Percentiles rank a stretch among this genome's conserved stretches.
These are phyloP conservation scores for Tethya wilhelma DNA, from an alignment of 37 sponge, comb jelly and placozoan genomes.

Conservation along the genomic window DNA sequence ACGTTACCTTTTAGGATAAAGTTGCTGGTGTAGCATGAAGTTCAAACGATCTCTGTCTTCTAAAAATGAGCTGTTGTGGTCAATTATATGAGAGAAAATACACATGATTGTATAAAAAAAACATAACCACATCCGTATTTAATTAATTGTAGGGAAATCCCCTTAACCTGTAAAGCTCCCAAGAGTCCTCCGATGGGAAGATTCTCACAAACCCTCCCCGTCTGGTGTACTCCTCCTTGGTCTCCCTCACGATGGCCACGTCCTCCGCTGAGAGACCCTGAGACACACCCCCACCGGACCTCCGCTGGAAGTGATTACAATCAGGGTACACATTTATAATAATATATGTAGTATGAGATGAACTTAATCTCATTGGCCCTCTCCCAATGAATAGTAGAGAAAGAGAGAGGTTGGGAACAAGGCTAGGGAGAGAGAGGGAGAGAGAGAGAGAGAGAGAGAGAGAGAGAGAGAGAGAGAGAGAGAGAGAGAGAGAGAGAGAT, in stretches of 20 bases:
- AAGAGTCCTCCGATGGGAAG: constrained; percentile 73
- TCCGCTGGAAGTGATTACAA: too few species aligned
- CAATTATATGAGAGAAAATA: background rate
- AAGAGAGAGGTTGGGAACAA: too few species aligned
- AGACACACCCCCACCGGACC: background rate
- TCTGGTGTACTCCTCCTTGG: constrained; percentile 70
- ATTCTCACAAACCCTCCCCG: constrained; percentile 74
- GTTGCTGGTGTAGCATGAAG: constrained; percentile 58
- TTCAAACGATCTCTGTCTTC: constrained; percentile 45
- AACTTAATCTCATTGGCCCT: too few species aligned
- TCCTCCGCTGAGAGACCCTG: constrained; percentile 32
- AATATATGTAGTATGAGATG: background rate
- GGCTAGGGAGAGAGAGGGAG: too few species aligned
- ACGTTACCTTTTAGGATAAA: constrained; percentile 78
- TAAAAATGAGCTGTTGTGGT: constrained; percentile 29
- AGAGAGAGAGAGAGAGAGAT: too few species aligned
- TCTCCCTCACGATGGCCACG: constrained; percentile 34
- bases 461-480: too few species aligned
- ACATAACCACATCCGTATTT: too few species aligned
- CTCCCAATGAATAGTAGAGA: too few species aligned
- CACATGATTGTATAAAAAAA: background rate
- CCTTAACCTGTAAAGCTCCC: constrained; percentile 81
- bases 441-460: too few species aligned
- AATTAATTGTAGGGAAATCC: background rate
- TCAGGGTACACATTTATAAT: background rate